Percentiles rank a stretch among this genome's conserved stretches.
These are phyloP conservation scores for Morus bassanus DNA, from an alignment of 2,797 vertebrate genomes.

Conservation along the genomic window DNA sequence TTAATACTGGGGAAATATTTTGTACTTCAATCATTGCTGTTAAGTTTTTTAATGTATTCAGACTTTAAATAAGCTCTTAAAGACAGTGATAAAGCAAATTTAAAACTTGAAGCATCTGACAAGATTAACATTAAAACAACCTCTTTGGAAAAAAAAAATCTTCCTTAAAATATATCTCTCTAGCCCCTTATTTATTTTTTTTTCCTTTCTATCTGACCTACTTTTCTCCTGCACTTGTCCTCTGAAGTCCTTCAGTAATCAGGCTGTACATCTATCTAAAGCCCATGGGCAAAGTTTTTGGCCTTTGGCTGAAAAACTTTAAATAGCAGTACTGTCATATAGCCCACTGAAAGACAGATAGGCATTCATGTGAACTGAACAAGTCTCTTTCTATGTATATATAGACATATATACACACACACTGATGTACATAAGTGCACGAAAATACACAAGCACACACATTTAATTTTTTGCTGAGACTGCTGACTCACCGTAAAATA, in stretches of 20 bases:
- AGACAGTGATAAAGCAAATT: conserved; percentile 17
- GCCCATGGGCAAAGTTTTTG: conserved; percentile 22
- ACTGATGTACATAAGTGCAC: neutral
- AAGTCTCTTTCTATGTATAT: neutral
- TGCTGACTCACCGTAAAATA: neutral
- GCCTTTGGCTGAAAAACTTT: conserved; percentile 37
- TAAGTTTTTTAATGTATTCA: conserved; percentile 35
- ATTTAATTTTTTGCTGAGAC: neutral
- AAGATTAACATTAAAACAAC: conserved; percentile 28
- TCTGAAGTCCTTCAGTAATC: conserved; percentile 57
- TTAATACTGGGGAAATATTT: conserved; percentile 54
- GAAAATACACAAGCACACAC: neutral
- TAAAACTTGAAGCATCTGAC: conserved; percentile 20
- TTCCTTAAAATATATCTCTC: neutral
- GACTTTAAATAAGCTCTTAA: conserved; percentile 25
- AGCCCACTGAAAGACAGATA: neutral
- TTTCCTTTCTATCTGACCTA: conserved; percentile 12
- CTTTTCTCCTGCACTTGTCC: conserved; percentile 21
- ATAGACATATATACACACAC: neutral
- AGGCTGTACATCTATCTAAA: conserved; percentile 33
- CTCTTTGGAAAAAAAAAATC: neutral
- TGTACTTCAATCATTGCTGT: conserved; percentile 42
- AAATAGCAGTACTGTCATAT: neutral
- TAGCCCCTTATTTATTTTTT: neutral
- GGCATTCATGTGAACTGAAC: neutral